phyloP scores from a whole-genome alignment of 2,797 vertebrate species.

The Pipistrellus kuhlii region DNA sequence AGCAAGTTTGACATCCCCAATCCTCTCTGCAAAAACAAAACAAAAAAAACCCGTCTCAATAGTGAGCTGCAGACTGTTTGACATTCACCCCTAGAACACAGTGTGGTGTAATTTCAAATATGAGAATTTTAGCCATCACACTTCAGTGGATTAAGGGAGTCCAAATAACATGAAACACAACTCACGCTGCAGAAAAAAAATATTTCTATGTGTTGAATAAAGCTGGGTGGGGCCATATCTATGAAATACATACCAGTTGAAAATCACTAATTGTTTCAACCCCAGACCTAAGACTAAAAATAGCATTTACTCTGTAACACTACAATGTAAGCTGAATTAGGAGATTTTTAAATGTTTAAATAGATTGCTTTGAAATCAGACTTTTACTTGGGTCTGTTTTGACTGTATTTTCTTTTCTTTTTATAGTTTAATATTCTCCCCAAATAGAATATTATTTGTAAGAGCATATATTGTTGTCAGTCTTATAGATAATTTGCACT shows the following conservation, averaged over 20 bases:
- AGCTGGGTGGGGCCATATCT: neutral
- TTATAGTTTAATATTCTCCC: neutral
- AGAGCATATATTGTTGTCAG: neutral
- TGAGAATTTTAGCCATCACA: neutral
- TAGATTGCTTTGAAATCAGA: neutral
- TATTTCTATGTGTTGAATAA: neutral
- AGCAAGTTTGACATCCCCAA: neutral
- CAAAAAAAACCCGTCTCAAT: neutral
- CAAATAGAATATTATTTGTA: conserved; percentile 32
- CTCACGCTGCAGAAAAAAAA: neutral
- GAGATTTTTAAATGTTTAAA: conserved; percentile 30
- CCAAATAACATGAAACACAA: neutral
- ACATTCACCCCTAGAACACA: neutral
- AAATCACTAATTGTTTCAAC: neutral
- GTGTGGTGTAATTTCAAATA: neutral
- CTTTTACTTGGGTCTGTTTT: neutral
- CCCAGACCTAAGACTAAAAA: neutral
- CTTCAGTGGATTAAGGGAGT: neutral
- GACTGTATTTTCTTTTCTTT: neutral
- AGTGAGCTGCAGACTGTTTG: neutral
- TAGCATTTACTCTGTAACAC: neutral
- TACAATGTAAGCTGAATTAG: neutral
- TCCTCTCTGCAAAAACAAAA: too few species aligned
- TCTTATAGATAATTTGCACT: neutral
- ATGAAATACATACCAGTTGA: neutral